Evolutionary conservation across 1,140 invertebrate species (phyloP), one percentile per base, ranked within the genome.

Genomic region (Chironomus tepperi): DNA sequence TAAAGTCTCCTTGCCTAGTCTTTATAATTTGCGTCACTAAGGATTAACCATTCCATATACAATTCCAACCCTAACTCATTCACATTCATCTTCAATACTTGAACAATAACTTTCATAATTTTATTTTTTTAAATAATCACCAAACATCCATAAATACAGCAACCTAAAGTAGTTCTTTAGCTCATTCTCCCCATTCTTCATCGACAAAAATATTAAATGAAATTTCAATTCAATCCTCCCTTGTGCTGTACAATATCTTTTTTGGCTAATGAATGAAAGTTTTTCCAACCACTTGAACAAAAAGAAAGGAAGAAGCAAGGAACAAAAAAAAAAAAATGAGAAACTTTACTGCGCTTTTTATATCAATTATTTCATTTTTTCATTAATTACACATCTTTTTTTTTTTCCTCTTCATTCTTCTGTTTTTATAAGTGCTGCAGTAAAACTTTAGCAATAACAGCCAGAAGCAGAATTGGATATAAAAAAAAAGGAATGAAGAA

Each of bases 301-400:
- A 34, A 34, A 34, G 24, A 34, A 34, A 34, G 5, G 5, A 34
- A 34, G 24, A 34, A 70, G 19, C 16, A 34, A 1, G 24, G n/a
- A n/a, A n/a, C n/a, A n/a, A n/a, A n/a, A n/a, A n/a, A n/a, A 70
- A 67, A 18, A 67, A 67, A 67, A 19, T 67, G 43, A 47, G 15
- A 57, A 19, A 19, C 7, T 21, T 70, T 70, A 21, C 65, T 70
- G 65, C 65, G 65, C 65, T 70, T 70, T 70, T 70, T 70, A 57
- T 70, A 70, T 70, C 65, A 70, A 70, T 70, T 70, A 70, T 70
- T 70, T 70, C 47, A 57, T 70, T 70, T 19, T 70, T 70, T 70
- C 65, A 70, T 70, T 70, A 70, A 70, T 70, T 70, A 70, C 65
- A 70, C 65, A 70, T 70, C 18, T 57, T 57, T 57, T 47, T 47